phyloP scores from a whole-genome alignment of 2,888 invertebrate species.

The Theristus sp. region DNA sequence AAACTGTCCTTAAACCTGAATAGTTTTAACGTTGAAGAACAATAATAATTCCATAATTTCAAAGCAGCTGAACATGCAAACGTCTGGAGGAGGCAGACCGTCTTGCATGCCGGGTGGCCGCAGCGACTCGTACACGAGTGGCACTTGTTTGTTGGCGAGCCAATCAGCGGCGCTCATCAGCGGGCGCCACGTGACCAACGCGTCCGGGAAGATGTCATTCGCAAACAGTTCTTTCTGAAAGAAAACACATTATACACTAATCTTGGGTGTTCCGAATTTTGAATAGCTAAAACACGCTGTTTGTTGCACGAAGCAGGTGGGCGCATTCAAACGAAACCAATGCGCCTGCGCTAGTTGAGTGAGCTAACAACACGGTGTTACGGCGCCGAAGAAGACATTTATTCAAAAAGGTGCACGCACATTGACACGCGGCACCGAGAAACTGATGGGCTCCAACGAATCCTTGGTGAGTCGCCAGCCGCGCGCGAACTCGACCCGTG shows the following conservation, averaged over 20 bases:
- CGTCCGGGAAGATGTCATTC: slow-evolving; percentile 87
- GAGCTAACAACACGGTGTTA: no score
- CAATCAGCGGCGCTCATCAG: slow-evolving; percentile 55
- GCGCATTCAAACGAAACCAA: no score
- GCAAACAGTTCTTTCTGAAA: slow-evolving; percentile 76
- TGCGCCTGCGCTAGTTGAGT: no score
- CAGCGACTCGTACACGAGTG: slow-evolving; percentile 48
- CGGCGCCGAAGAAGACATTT: no score
- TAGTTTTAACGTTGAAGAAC: no score
- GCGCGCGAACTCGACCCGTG: slow-evolving; percentile 68
- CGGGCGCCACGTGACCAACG: slow-evolving; percentile 65
- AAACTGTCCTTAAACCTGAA: no score
- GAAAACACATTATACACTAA: neutral
- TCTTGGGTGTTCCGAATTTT: no score
- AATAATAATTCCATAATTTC: no score
- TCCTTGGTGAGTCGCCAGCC: slow-evolving; percentile 80
- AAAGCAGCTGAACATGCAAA: no score
- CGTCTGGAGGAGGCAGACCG: slow-evolving; percentile 42
- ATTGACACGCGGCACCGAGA: slow-evolving; percentile 58
- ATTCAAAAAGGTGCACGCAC: no score
- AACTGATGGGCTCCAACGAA: slow-evolving; percentile 73
- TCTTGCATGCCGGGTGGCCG: slow-evolving; percentile 72
- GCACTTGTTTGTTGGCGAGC: slow-evolving; percentile 49
- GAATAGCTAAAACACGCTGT: no score
- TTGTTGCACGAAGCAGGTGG: no score